phyloP scores from a whole-genome alignment of 2,113 vertebrate genomes.

The Spermophilus dauricus region DNA sequence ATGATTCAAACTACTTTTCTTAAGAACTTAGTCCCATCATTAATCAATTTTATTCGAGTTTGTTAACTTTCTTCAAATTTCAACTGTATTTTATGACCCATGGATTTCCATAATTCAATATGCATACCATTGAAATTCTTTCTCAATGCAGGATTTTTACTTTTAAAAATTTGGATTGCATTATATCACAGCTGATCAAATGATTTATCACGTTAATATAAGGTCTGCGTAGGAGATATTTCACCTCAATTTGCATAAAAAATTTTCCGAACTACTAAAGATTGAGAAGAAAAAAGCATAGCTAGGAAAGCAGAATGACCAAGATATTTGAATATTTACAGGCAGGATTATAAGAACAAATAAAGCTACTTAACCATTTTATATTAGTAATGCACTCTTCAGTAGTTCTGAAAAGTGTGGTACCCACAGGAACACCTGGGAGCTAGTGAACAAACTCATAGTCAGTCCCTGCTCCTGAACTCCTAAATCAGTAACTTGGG shows the following conservation, averaged over 20 bases:
- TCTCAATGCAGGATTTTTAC: conserved; percentile 76
- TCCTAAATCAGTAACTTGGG: background rate
- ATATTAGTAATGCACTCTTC: background rate
- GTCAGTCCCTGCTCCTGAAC: background rate
- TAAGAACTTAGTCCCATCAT: conserved; percentile 63
- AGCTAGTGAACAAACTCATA: background rate
- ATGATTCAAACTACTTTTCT: conserved; percentile 68
- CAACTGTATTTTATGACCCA: conserved; percentile 57
- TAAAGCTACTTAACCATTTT: background rate
- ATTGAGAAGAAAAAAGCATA: background rate
- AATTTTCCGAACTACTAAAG: conserved; percentile 37
- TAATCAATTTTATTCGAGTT: conserved; percentile 75
- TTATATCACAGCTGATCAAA: conserved; percentile 68
- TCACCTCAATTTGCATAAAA: conserved; percentile 15
- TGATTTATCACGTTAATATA: conserved; percentile 71
- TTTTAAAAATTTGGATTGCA: conserved; percentile 45
- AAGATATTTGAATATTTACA: background rate
- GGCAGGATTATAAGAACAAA: background rate
- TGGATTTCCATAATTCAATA: conserved; percentile 62
- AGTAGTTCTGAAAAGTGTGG: background rate
- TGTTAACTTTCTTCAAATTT: conserved; percentile 67
- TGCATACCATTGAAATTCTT: conserved; percentile 70
- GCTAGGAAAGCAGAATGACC: background rate
- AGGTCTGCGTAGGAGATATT: conserved; percentile 69
- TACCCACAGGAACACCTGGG: background rate